These are phyloP conservation scores for Prunella himalayana DNA, from an alignment of 2,113 vertebrate genomes.

Conservation along the genomic window DNA sequence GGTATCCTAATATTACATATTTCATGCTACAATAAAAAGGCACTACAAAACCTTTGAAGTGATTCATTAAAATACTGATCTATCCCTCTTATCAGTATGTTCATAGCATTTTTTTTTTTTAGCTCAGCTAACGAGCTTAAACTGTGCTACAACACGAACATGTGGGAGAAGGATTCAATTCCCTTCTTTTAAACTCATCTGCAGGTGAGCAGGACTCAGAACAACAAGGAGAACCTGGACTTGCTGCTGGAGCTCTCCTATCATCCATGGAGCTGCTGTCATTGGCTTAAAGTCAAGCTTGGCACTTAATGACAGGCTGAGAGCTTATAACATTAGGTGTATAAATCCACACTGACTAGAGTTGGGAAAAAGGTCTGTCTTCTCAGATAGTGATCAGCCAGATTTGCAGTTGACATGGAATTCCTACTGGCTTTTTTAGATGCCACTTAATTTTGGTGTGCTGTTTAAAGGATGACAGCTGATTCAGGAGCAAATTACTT, in stretches of 20 bases:
- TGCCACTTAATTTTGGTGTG: neutral
- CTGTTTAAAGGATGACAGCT: neutral
- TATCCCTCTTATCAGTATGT: neutral
- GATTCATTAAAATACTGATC: slow-evolving; percentile 1
- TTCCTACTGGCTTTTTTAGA: slow-evolving; percentile 5
- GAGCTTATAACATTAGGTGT: neutral
- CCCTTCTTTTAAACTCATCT: neutral
- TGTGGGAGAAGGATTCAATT: neutral
- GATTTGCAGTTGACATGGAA: neutral
- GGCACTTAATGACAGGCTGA: slow-evolving; percentile 5
- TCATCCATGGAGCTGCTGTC: slow-evolving; percentile 17
- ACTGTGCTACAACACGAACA: neutral
- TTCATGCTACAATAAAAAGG: neutral
- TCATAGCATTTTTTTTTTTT: neutral
- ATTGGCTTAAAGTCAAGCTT: slow-evolving; percentile 25
- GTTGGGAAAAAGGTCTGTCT: neutral
- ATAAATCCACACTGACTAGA: neutral
- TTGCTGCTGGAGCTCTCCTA: neutral
- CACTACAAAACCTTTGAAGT: neutral
- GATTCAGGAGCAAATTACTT: neutral
- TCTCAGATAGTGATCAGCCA: neutral
- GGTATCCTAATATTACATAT: slow-evolving; percentile 8
- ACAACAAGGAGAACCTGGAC: neutral
- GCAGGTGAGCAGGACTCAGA: neutral
- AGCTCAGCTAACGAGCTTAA: neutral